Evolutionary conservation across 2,888 invertebrate species (phyloP).

Genomic region (Plusia festucae): DNA sequence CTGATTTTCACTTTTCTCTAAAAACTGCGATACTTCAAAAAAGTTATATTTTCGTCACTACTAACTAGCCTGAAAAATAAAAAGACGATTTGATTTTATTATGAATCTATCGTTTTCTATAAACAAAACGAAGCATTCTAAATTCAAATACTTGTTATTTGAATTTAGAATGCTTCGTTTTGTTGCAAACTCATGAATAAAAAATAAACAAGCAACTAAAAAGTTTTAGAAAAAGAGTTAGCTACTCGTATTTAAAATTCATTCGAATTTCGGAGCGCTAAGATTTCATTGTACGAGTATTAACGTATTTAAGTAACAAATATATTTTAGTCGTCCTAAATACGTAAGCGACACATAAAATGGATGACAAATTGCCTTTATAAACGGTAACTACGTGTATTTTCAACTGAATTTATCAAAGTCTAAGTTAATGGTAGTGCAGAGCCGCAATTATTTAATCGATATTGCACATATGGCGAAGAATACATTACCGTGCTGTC

Average conservation of each 20-base stretch:
- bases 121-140: constrained; percentile 2
- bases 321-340: constrained; percentile 28
- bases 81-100: neutral
- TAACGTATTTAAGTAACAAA: neutral
- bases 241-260: neutral
- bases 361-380: constrained; percentile 37
- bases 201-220: neutral
- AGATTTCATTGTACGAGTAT: neutral
- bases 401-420: constrained; percentile 28
- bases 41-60: neutral
- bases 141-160: too few relatives aligned
- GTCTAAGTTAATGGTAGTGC: constrained; percentile 24
- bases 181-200: constrained; percentile 16
- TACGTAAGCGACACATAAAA: constrained; percentile 23
- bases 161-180: too few relatives aligned
- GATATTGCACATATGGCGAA: constrained; percentile 21
- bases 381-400: constrained; percentile 19
- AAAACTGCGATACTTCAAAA: neutral
- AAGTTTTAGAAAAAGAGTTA: neutral
- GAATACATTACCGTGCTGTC: constrained; percentile 8
- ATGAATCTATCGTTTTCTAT: neutral
- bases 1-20: too few relatives aligned
- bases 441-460: constrained; percentile 20
- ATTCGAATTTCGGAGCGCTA: neutral
- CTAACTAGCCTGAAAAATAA: neutral